Conservation (phyloP, 2,113 vertebrate species). For the Maccullochella peelii region DNA sequence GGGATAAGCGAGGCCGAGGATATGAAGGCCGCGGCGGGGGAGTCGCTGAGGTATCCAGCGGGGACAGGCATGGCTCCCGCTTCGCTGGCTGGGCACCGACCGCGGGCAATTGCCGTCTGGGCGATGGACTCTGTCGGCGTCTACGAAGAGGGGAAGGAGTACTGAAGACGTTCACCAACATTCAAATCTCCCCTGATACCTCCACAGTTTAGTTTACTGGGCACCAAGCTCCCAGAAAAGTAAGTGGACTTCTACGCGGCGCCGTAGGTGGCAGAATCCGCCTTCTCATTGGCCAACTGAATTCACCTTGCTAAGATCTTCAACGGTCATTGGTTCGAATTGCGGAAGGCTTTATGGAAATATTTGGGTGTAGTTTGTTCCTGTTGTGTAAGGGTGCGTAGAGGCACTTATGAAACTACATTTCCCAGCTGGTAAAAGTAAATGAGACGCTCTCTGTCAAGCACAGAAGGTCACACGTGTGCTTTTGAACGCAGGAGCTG, state of each 20-base stretch:
- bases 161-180: conserved; percentile 57
- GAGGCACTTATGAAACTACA: conserved; percentile 62
- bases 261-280: conserved; percentile 62
- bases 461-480: conserved; percentile 77
- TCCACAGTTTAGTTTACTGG: conserved; percentile 60
- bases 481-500: conserved; percentile 41
- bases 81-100: conserved; percentile 77
- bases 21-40: conserved; percentile 83
- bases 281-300: conserved; percentile 69
- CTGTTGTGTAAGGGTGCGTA: neutral
- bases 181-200: conserved; percentile 53
- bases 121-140: conserved; percentile 46
- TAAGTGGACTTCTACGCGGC: conserved; percentile 74
- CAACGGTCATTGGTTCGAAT: conserved; percentile 67
- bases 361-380: conserved; percentile 73
- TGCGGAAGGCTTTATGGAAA: conserved; percentile 60
- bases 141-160: conserved; percentile 37
- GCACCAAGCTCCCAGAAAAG: conserved; percentile 71
- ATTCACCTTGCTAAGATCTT: conserved; percentile 34
- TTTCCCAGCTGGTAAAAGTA: conserved; percentile 35
- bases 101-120: conserved; percentile 64
- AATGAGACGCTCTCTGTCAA: conserved; percentile 12
- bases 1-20: conserved; percentile 92
- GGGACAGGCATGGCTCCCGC: conserved; percentile 93
- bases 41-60: conserved; percentile 88